Base-by-base conservation (phyloP, 2,113 vertebrate genomes). In the Aspidoscelis tigris region DNA sequence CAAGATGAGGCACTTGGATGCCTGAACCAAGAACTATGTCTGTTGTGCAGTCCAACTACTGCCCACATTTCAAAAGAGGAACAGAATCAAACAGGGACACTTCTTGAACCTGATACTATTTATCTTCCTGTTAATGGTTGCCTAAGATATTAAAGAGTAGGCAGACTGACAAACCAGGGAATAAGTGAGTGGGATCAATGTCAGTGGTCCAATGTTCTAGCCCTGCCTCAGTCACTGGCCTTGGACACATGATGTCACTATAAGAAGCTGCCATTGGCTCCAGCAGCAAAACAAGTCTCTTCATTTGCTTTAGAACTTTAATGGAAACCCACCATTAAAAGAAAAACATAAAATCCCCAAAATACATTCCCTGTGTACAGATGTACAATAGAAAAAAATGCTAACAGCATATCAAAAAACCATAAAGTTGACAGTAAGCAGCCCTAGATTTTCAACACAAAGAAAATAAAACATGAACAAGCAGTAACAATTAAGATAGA, bases 11-110 rank as follows among this genome's bases (percentile, higher is more conserved):
- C 71, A 71, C 85, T 93, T 86, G 86, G 92, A 93, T 89, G 91
- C 92, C 94, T 93, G 89, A 84, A 91, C 82, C 86, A 92, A 93
- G 92, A 94, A 89, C 89, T 93, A 85, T 26, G 81, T 80, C 84
- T 82, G 72, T 77, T 90, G 78, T 81, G 44, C 53, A 84, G 93
- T 93, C 93, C 92, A 92, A 88, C 93, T 91, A 91, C 91, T 91
- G 90, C 89, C 93, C 90, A 91, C 81, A 85, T 92, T 93, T 88
- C 79, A 81, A 90, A 91, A 76, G 84, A 88, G 91, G 75, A 88
- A 68, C 89, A 85, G 80, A 92, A 92, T 91, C 88, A 92, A 87
- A 78, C 89, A 87, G 87, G 68, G 76, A 87, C 93, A 71, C 68
- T 83, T 82, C 70, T 86, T 94, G 92, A 86, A 88, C 74, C 4